phyloP scores from a whole-genome alignment of 2,113 vertebrate species.

The Hippopotamus amphibius region DNA sequence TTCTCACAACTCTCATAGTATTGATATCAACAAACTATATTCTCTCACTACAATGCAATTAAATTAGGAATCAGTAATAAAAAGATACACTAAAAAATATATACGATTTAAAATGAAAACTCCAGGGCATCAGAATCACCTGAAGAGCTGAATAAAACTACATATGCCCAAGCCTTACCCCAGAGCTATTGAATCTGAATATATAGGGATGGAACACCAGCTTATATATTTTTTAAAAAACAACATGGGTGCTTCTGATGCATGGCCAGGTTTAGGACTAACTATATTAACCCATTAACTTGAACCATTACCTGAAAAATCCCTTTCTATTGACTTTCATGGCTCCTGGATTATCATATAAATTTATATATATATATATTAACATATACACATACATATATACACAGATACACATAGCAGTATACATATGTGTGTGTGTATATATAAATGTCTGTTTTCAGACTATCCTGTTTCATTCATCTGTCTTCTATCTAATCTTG shows the following conservation, averaged over 20 bases:
- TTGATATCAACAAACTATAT: not conserved
- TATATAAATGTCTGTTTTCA: not conserved
- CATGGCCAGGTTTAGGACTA: not conserved
- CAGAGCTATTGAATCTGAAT: not conserved
- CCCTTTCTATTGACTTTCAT: not conserved
- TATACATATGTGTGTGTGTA: not conserved
- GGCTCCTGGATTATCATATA: not conserved
- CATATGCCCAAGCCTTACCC: not conserved
- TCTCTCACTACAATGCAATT: not conserved
- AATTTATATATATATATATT: not conserved
- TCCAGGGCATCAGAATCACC: not conserved
- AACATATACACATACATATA: not conserved
- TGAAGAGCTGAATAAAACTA: not conserved
- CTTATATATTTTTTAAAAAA: not conserved
- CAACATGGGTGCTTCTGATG: not conserved
- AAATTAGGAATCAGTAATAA: conserved; percentile 10
- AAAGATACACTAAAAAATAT: not conserved
- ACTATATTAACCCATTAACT: not conserved
- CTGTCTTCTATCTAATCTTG: not conserved
- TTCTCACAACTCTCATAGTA: not conserved
- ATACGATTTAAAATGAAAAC: conserved; percentile 10
- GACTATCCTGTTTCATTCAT: not conserved
- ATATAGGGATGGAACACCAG: not conserved
- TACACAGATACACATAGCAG: not conserved
- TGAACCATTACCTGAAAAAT: not conserved